Evolutionary conservation across 2,888 invertebrate species (phyloP), one percentile per base, ranked within the genome.

Genomic region (Meliscaeva auricollis): DNA sequence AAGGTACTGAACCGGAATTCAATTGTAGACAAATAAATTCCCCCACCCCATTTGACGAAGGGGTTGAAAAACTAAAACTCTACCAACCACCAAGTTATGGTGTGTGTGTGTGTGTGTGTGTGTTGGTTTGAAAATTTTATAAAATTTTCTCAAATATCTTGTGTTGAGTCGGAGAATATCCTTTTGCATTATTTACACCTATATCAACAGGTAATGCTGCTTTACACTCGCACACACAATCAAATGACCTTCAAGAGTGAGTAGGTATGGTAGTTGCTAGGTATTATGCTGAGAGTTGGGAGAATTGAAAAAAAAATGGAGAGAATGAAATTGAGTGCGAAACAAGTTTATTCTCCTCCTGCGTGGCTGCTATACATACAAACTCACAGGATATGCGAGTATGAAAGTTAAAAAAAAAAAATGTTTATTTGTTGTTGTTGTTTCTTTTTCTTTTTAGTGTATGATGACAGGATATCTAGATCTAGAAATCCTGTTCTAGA

Each of bases 161-260:
- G 52, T 66, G 50, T 50, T 58, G 41, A 30, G 44, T 58, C 8
- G 22, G 41, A 52, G 6, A 35, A 58, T 75, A 66, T 58, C 56
- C 13, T 68, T 70, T 66, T 74, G 68, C 62, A 64, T 44, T 48
- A 66, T 58, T 73, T 50, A 76, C 54, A 60, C 58, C 54, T 56
- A 54, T 62, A 64, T 85, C 85, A 85, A 85, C 85, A 85, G 85
- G 85, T 85, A 75, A 80, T 72, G 15, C n/a, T 58, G 64, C 13
- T 38, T 38, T 69, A 46, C n/a, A 54, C 75, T 69, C 69, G 22
- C 85, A 74, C 62, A 77, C 56, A 77, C 72, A 81, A 32, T 15
- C 54, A 73, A 78, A 78, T 73, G 73, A 83, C 73, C 73, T 83
- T 83, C 82, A 83, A 70, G 68, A 56, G 58, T 64, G 38, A 56